Base-by-base conservation (phyloP, 2,888 invertebrate species). In the Bombylius discolor region DNA sequence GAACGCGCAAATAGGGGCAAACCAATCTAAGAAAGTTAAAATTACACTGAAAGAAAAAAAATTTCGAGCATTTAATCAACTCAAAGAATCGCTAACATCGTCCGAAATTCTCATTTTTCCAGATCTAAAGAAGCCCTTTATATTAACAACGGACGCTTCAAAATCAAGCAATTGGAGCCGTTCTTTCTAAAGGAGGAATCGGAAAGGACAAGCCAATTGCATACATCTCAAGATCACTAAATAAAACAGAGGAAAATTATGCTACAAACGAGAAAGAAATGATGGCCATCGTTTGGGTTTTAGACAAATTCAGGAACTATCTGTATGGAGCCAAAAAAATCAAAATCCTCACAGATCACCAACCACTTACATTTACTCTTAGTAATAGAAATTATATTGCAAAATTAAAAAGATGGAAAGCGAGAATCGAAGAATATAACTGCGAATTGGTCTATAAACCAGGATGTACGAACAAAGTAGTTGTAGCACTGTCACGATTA, bases 111-210 rank as follows among this genome's bases (percentile, higher is more conserved):
- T 61, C 42, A 53, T 52, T 14, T 63, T 58, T 48, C 61, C 58
- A 9, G 56, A 61, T 48, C 62, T 62, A 23, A 44, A 52, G 9
- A 61, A 61, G 47, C 39, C 56, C 0, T 62, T 62, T 34, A 58
- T 54, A 13, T 45, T 62, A 3, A 61, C 61, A 31, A 59, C 59
- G 4, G 62, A 63, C 31, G 61, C 62, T 12, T 62, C 59, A 2
- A 48, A n/a, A 60, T 23, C 47, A 50, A 13, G 60, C 58, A 4
- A 51, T 55, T 14, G 55, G 55, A 12, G 50, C 55, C 36, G 46
- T 55, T 3, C 31, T 50, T 6, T 48, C 47, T 9, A 50, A 55
- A n/a, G 39, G 51, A 6, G 51, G 45, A 51, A 44, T 45, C 4
- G 51, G 45, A 11, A 54, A 49, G 45, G 45, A 54, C n/a, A 48